Evolutionary conservation across 2,888 invertebrate genomes (phyloP).

Genomic region (Pomacea canaliculata): DNA sequence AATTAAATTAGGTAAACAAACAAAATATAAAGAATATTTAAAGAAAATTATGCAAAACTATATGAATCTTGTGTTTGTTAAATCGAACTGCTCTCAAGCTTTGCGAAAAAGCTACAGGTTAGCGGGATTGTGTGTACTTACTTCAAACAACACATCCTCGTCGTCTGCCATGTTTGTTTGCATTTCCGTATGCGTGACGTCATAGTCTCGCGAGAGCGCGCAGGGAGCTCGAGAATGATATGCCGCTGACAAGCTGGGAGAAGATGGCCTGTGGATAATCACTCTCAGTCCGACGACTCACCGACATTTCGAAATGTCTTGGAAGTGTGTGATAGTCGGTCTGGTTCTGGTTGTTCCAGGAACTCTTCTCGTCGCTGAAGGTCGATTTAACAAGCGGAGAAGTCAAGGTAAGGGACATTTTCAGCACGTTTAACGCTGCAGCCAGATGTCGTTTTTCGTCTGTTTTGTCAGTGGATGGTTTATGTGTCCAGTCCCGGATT

Average conservation of each 20-base stretch:
- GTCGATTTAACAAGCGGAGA: constrained; percentile 6
- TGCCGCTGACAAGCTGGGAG: constrained; percentile 21
- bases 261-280: constrained; percentile 26
- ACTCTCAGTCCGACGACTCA: constrained; percentile 13
- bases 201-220: constrained; percentile 21
- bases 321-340: constrained; percentile 25
- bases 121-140: constrained; percentile 9
- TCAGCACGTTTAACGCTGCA: neutral
- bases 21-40: no score
- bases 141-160: constrained; percentile 37
- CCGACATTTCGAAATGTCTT: constrained; percentile 24
- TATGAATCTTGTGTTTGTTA: no score
- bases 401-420: constrained; percentile 4
- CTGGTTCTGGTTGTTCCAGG: constrained; percentile 23
- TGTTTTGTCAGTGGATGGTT: neutral
- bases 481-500: no score
- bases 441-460: constrained; percentile 6
- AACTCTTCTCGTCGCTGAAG: constrained; percentile 17
- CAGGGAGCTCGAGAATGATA: constrained; percentile 30
- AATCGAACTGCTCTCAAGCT: no score
- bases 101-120: no score
- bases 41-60: no score
- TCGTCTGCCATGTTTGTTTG: constrained; percentile 38
- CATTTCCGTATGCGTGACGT: constrained; percentile 41
- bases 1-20: no score